Conservation (phyloP, 2,113 vertebrate species). For the Rattus rattus region DNA sequence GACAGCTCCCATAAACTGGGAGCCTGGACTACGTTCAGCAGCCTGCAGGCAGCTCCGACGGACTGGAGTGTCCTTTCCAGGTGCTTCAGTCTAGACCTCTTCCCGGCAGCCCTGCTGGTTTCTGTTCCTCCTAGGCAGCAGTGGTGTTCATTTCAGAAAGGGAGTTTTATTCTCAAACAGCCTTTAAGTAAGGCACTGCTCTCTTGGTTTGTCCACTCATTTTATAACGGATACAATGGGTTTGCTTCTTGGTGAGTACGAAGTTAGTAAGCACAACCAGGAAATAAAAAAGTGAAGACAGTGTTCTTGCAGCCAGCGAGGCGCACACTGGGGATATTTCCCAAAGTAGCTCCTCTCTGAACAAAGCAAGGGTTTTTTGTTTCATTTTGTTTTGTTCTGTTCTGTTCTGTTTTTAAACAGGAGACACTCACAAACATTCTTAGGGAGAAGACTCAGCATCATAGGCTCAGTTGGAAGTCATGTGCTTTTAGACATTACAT, state of each 20-base stretch:
- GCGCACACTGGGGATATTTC: neutral
- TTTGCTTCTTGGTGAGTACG: neutral
- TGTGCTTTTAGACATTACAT: neutral
- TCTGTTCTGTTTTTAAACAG: neutral
- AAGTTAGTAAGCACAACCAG: neutral
- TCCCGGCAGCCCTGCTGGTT: neutral
- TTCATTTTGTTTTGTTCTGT: no score
- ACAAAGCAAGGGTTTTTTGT: neutral
- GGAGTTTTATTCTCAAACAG: constrained; percentile 27
- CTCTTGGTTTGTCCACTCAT: neutral
- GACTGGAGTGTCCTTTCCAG: neutral
- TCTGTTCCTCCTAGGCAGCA: neutral
- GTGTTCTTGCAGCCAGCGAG: neutral
- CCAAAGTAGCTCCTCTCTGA: neutral
- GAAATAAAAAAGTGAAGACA: neutral
- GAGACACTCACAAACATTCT: neutral
- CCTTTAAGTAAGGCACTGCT: neutral
- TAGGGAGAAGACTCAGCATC: no score
- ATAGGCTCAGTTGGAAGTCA: neutral
- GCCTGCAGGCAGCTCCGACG: neutral
- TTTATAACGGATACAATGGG: neutral
- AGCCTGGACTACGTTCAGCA: no score
- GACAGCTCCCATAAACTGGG: neutral
- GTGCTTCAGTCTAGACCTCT: neutral
- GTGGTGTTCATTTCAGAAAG: neutral